Evolutionary conservation across 2,797 vertebrate species (phyloP).

Genomic region (Sciaenops ocellatus): DNA sequence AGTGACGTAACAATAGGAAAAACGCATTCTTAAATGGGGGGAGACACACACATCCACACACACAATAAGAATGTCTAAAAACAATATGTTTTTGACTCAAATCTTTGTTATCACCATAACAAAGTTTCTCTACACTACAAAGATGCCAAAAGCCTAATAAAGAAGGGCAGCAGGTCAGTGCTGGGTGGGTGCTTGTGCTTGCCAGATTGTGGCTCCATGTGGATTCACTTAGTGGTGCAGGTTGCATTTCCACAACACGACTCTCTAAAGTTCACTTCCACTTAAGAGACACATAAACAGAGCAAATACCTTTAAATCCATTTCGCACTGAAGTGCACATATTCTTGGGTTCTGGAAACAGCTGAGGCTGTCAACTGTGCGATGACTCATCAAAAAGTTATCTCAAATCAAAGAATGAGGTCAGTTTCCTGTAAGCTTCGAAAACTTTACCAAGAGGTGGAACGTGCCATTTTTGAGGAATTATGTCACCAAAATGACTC

Average conservation of each 20-base stretch:
- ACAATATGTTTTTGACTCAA: background rate
- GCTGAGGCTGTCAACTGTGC: slow-evolving; percentile 47
- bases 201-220: slow-evolving; percentile 63
- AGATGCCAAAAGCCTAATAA: slow-evolving; percentile 38
- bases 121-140: slow-evolving; percentile 19
- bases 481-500: slow-evolving; percentile 53
- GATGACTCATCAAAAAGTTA: slow-evolving; percentile 49
- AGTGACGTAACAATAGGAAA: background rate
- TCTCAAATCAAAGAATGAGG: slow-evolving; percentile 58
- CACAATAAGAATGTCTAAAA: background rate
- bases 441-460: slow-evolving; percentile 30
- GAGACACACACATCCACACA: background rate
- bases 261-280: slow-evolving; percentile 60
- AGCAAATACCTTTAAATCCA: slow-evolving; percentile 57
- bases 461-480: slow-evolving; percentile 49
- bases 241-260: slow-evolving; percentile 72
- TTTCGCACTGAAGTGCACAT: slow-evolving; percentile 49
- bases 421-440: slow-evolving; percentile 46
- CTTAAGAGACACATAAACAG: slow-evolving; percentile 67
- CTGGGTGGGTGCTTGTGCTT: slow-evolving; percentile 27
- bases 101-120: slow-evolving; percentile 4
- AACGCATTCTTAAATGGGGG: background rate
- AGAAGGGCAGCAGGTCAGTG: slow-evolving; percentile 54
- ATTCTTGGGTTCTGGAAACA: slow-evolving; percentile 47
- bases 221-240: slow-evolving; percentile 68